Base-by-base conservation (phyloP, 2,888 invertebrate genomes). In the Axea sp. region DNA sequence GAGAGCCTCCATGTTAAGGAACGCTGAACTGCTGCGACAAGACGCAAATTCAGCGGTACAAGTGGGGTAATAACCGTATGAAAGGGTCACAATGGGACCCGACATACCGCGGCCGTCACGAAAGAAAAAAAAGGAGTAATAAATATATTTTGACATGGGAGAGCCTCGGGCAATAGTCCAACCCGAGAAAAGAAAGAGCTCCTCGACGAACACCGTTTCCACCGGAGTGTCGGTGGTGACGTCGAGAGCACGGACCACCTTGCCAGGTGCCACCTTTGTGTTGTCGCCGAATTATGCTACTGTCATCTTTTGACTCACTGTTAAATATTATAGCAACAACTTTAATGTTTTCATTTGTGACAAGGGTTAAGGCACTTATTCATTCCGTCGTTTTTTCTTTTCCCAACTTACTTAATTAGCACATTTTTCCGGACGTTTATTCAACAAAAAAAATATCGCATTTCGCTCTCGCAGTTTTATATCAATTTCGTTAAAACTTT, bases 111-210 rank as follows among this genome's bases (percentile, higher is more conserved):
- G 83, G 80, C 77, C 79, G 73, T 65, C 64, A 57, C 43, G 39
- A 59, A 35, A 57, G 59, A 72, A 75, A 78, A 80, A 78, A 80
- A 76, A 79, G 77, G 68, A 79, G 86, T 82, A 87, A 87, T 87
- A 87, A 87, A 87, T 87, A 87, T 87, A 87, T 87, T 87, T 87
- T 87, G 87, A 87, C 87, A 87, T 84, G 86, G 86, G 86, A 86
- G 86, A 79, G 77, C 78, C 78, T 76, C 69, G 77, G 51, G 78
- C 39, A 49, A 65, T 45, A 69, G 69, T 53, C 39, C 60, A 39
- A 35, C 37, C 31, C 41, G 49, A 59, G 65, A 65, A 55, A 64
- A 45, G 59, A 73, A 60, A 73, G 53, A 53, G 39, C 22, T 33
- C 9, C 37, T 19, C 22, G 45, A 19, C 39, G 28, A 51, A n/a